A percentile compares a stretch with the other conserved stretches of the same genome.
Evolutionary conservation across 2,888 invertebrate species (phyloP).

Genomic region (Suillia variegata): DNA sequence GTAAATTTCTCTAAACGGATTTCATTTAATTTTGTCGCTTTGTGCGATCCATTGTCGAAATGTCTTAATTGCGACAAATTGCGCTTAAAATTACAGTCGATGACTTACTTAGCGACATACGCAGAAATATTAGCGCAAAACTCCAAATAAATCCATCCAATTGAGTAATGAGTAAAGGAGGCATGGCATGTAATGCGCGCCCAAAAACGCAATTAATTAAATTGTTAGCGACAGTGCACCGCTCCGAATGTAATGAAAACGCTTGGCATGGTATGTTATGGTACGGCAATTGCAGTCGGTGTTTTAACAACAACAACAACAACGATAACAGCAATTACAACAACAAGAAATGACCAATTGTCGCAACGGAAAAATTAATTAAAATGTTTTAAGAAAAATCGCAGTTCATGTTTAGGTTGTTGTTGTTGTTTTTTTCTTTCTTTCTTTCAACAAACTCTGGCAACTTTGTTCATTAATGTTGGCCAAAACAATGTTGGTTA

Average conservation of each 20-base stretch:
- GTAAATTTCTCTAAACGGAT: too few relatives aligned
- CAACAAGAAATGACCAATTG: background rate
- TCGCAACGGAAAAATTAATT: slow-evolving; percentile 11
- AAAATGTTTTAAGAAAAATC: slow-evolving; percentile 11
- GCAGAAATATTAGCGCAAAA: background rate
- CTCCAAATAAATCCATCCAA: background rate
- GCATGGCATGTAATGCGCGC: background rate
- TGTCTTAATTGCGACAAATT: slow-evolving; percentile 10
- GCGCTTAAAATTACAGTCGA: too few relatives aligned
- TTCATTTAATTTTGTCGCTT: too few relatives aligned
- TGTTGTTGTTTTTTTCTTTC: background rate
- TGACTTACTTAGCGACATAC: background rate
- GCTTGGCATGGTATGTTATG: too few relatives aligned
- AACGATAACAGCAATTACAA: slow-evolving; percentile 2
- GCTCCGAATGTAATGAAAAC: background rate
- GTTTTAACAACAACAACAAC: background rate
- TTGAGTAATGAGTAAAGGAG: background rate
- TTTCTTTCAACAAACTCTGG: slow-evolving; percentile 1
- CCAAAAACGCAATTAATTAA: slow-evolving; percentile 15
- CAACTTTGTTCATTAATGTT: background rate
- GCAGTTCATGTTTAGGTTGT: background rate
- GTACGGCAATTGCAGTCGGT: slow-evolving; percentile 2
- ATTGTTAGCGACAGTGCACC: slow-evolving; percentile 5
- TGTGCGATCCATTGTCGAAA: too few relatives aligned
- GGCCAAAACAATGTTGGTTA: too few relatives aligned